Conservation (phyloP, 35 echinoderm and acorn worm genomes). For the Strongylocentrotus purpuratus region DNA sequence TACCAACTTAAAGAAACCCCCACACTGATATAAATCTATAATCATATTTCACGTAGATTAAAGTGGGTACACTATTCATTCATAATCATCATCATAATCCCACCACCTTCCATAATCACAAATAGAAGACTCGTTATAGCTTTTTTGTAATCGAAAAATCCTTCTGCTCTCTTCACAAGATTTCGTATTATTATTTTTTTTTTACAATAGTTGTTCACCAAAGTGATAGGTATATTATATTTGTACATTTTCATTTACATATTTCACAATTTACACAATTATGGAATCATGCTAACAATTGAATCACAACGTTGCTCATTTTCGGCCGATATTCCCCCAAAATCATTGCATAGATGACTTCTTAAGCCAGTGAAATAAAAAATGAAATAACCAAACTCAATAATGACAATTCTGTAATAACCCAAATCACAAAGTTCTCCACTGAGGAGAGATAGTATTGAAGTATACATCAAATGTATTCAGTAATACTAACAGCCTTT, state of each 20-base stretch:
- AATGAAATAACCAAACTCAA: neutral
- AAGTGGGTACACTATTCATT: neutral
- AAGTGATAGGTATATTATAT: constrained; percentile 47
- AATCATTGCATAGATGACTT: constrained; percentile 45
- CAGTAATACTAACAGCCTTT: no score
- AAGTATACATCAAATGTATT: neutral
- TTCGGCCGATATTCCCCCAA: neutral
- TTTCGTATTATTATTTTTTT: neutral
- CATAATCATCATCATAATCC: neutral
- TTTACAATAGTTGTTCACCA: constrained; percentile 52
- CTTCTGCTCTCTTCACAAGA: constrained; percentile 14
- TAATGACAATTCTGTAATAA: neutral
- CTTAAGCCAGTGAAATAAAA: neutral
- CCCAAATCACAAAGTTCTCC: neutral
- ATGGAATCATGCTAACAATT: constrained; percentile 25
- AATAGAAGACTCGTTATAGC: constrained; percentile 3
- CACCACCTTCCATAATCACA: constrained; percentile 26
- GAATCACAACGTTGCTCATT: neutral
- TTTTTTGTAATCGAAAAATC: neutral
- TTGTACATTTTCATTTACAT: constrained; percentile 49
- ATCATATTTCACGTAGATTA: constrained; percentile 14
- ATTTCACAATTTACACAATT: constrained; percentile 48
- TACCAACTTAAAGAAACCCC: constrained; percentile 10
- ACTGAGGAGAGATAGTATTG: neutral
- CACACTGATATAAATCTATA: constrained; percentile 28